Evolutionary conservation across 2,113 vertebrate genomes (phyloP), one percentile per base, ranked within the genome.

Genomic region (Embiotoca jacksoni): DNA sequence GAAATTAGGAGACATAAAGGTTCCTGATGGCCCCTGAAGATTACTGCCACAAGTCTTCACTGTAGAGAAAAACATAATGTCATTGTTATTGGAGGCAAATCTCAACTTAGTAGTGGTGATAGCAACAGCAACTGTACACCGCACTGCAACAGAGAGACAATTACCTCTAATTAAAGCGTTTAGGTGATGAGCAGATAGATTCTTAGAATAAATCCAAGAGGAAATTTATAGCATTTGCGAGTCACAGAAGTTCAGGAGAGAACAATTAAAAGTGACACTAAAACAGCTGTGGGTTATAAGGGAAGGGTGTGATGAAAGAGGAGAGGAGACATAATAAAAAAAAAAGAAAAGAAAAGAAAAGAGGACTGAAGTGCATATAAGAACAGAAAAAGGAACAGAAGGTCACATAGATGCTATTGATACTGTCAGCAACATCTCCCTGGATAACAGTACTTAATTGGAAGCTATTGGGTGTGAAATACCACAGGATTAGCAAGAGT

Each of bases 41-140:
- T 93, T 96, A 67, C 94, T 95, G 84, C 95, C 95, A 57, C 95
- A 96, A 1, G 95, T 96, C 86, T 96, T 96, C 69, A 94, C 95
- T 96, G 91, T 77, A 66, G 72, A 84, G 75, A 47, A 62, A 59
- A 55, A 68, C 32, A 82, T 0, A 81, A 32, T 41, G 56, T 33
- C 14, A 59, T 23, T 60, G 44, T 84, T 66, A 67, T 56, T 54
- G 65, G 36, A 3, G 44, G 63, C 37, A 60, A 63, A 6, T 59
- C 46, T 3, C 54, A 15, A 60, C 57, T 60, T 39, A 46, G 30
- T 31, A 7, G 49, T n/a, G 66, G 60, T 46, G 81, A 72, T 72
- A 76, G 31, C 55, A 33, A 59, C 32, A 62, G 53, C 58, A 78
- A 47, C 50, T 39, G 30, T 44, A 56, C 56, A 16, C 47, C 1